A percentile compares a stretch with the other conserved stretches of the same genome.
phyloP scores from a whole-genome alignment of 1,140 invertebrate genomes.

The Anastrepha ludens region DNA sequence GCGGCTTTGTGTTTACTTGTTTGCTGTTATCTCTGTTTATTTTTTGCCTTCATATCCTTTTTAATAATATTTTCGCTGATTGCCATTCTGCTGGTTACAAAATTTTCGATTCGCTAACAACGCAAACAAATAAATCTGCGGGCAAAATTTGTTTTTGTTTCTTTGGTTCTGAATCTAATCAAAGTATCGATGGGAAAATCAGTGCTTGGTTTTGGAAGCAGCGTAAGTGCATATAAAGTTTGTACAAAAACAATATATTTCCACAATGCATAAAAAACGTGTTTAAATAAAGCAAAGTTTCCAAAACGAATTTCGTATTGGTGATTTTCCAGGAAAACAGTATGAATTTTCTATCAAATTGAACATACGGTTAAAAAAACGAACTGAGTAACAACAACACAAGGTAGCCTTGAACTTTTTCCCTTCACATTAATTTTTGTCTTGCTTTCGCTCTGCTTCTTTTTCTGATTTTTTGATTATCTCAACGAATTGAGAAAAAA shows the following conservation, averaged over 20 bases:
- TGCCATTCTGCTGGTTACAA: constrained; percentile 33
- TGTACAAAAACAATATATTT: neutral
- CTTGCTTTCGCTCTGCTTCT: constrained; percentile 37
- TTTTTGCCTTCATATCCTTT: neutral
- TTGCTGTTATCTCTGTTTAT: constrained; percentile 51
- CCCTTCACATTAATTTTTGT: constrained; percentile 37
- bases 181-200: neutral
- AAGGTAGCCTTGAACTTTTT: constrained; percentile 54
- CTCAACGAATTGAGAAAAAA: constrained; percentile 54
- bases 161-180: neutral
- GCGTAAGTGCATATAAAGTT: neutral
- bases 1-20: neutral
- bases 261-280: neutral
- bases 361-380: constrained; percentile 23
- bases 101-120: neutral
- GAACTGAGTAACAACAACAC: constrained; percentile 36
- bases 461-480: constrained; percentile 53
- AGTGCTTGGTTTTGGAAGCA: neutral
- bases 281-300: too few species aligned
- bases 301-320: neutral
- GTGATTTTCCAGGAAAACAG: neutral
- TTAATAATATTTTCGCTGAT: neutral
- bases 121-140: neutral
- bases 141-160: neutral
- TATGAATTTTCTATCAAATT: neutral